These are phyloP conservation scores for Stenodera caucasica DNA, from an alignment of 2,888 invertebrate species.

Conservation along the genomic window DNA sequence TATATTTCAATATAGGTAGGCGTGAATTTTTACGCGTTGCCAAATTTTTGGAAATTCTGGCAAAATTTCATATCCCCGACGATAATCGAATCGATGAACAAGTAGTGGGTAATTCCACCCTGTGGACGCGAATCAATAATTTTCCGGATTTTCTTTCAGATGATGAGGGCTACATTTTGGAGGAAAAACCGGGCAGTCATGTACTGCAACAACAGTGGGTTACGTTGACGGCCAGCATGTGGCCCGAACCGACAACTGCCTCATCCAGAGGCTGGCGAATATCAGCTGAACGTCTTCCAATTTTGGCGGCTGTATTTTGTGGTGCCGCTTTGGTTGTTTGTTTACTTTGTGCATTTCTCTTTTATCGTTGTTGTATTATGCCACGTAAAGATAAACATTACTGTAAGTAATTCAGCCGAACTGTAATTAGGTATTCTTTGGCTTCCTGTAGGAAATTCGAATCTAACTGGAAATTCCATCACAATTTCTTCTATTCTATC, in stretches of 20 bases:
- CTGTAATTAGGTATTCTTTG: too few relatives aligned
- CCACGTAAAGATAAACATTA: slow-evolving; percentile 70
- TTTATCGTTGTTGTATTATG: slow-evolving; percentile 71
- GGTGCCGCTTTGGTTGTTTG: slow-evolving; percentile 67
- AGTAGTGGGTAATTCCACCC: too few relatives aligned
- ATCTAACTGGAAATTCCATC: not conserved
- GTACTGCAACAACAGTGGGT: slow-evolving; percentile 59
- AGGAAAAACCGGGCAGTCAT: slow-evolving; percentile 39
- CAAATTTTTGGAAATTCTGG: too few relatives aligned
- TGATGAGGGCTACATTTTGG: slow-evolving; percentile 47
- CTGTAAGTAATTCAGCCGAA: slow-evolving; percentile 60
- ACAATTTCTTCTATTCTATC: too few relatives aligned
- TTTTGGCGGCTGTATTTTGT: slow-evolving; percentile 57
- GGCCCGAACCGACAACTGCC: slow-evolving; percentile 54
- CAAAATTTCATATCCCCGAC: too few relatives aligned
- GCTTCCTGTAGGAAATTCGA: too few relatives aligned
- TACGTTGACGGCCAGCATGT: slow-evolving; percentile 60
- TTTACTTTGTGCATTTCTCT: slow-evolving; percentile 64
- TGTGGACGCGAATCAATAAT: too few relatives aligned
- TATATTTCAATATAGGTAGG: too few relatives aligned
- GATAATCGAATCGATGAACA: too few relatives aligned
- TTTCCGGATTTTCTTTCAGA: slow-evolving; percentile 36
- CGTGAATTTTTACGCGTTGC: too few relatives aligned
- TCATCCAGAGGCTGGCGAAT: slow-evolving; percentile 55
- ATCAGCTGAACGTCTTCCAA: slow-evolving; percentile 56